Evolutionary conservation across 2,888 invertebrate genomes (phyloP).

Genomic region (Octodonta nipae): DNA sequence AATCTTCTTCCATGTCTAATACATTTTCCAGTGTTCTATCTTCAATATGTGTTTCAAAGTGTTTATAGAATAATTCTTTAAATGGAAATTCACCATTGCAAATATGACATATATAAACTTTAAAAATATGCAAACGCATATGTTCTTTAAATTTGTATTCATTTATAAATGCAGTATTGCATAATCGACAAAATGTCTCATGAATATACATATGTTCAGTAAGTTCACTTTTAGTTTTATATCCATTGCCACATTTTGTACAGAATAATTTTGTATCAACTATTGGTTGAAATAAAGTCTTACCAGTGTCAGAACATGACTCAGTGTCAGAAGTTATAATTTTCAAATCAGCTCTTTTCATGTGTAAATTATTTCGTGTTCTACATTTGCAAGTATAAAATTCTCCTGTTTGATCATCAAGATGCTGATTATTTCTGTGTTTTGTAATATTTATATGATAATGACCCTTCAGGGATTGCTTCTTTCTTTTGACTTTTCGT

Average conservation of each 20-base stretch:
- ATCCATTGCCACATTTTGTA: slow-evolving; percentile 22
- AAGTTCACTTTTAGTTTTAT: slow-evolving; percentile 18
- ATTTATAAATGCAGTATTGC: slow-evolving; percentile 18
- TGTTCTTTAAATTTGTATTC: slow-evolving; percentile 19
- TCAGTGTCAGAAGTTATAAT: slow-evolving; percentile 22
- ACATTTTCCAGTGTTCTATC: slow-evolving; percentile 21
- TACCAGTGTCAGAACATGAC: slow-evolving; percentile 20
- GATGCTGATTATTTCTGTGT: slow-evolving; percentile 13
- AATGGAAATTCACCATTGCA: slow-evolving; percentile 21
- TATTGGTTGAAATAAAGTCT: too few relatives aligned
- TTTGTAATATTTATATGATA: slow-evolving; percentile 17
- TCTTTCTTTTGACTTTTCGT: slow-evolving; percentile 7
- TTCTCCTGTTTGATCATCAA: slow-evolving; percentile 19
- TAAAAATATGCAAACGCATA: slow-evolving; percentile 19
- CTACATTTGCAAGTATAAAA: slow-evolving; percentile 17
- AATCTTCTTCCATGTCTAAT: slow-evolving; percentile 24
- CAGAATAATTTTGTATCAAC: slow-evolving; percentile 20
- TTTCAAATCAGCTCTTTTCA: slow-evolving; percentile 12
- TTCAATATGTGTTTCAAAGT: slow-evolving; percentile 22
- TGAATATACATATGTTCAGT: slow-evolving; percentile 21
- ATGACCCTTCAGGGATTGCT: slow-evolving; percentile 12
- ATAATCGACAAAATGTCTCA: slow-evolving; percentile 20
- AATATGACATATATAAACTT: slow-evolving; percentile 22
- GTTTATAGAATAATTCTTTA: slow-evolving; percentile 17
- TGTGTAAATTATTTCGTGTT: too few relatives aligned